Conservation (phyloP, 1,140 invertebrate species). For the Leptonema lineaticorne region DNA sequence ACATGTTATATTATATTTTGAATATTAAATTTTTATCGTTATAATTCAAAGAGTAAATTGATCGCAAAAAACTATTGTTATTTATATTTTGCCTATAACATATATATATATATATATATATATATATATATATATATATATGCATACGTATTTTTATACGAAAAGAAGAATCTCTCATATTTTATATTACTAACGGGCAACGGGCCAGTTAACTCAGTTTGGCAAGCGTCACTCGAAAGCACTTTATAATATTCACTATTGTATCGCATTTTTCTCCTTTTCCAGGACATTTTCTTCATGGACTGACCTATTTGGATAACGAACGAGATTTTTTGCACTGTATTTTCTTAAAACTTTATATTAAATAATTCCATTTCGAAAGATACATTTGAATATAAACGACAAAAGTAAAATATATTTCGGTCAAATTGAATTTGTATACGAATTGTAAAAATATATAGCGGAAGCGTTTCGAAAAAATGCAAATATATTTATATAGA, state of each 20-base stretch:
- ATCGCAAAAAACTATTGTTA: too few species aligned
- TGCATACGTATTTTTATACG: neutral
- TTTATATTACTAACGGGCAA: constrained; percentile 13
- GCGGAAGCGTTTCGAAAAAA: too few species aligned
- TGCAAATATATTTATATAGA: too few species aligned
- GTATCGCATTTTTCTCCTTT: constrained; percentile 5
- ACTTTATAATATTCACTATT: constrained; percentile 14
- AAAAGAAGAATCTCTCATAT: neutral
- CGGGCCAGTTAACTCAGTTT: neutral
- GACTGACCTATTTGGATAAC: constrained; percentile 6
- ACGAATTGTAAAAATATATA: too few species aligned
- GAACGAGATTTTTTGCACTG: neutral
- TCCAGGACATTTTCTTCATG: neutral
- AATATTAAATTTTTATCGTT: too few species aligned
- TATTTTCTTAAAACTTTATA: too few species aligned
- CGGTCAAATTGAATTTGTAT: too few species aligned
- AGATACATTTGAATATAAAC: too few species aligned
- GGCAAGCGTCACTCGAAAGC: constrained; percentile 3
- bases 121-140: neutral
- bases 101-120: neutral
- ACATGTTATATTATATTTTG: too few species aligned
- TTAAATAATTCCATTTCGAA: too few species aligned
- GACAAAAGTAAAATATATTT: too few species aligned
- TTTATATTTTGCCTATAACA: neutral
- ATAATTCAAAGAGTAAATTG: too few species aligned